A percentile compares a stretch with the other conserved stretches of the same genome.
Conservation (phyloP, 2,113 vertebrate species). For the Caranx melampygus region DNA sequence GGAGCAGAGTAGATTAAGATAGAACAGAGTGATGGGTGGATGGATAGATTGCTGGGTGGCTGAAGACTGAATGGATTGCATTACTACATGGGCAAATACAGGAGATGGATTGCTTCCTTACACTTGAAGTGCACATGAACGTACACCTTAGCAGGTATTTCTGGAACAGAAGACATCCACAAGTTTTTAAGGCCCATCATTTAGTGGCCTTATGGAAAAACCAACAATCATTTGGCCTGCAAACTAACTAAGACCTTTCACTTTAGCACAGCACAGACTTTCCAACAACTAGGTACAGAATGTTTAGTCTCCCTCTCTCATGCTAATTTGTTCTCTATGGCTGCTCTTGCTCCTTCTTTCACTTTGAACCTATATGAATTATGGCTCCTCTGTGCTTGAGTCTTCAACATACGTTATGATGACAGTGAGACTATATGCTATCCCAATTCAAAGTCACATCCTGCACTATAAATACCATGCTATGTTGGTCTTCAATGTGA, state of each 20-base stretch:
- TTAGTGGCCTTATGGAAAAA: slow-evolving; percentile 67
- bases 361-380: slow-evolving; percentile 22
- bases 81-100: slow-evolving; percentile 16
- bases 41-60: slow-evolving; percentile 1
- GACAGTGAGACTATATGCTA: slow-evolving; percentile 6
- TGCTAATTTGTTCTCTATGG: slow-evolving; percentile 30
- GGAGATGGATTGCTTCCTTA: slow-evolving; percentile 22
- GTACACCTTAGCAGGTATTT: slow-evolving; percentile 29
- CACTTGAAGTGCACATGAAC: slow-evolving; percentile 14
- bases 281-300: slow-evolving; percentile 67
- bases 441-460: slow-evolving; percentile 33
- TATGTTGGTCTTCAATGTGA: slow-evolving; percentile 31
- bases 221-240: slow-evolving; percentile 59
- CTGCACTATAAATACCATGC: slow-evolving; percentile 29
- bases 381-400: slow-evolving; percentile 12
- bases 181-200: slow-evolving; percentile 32
- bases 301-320: slow-evolving; percentile 63
- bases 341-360: slow-evolving; percentile 2
- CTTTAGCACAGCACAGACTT: slow-evolving; percentile 66
- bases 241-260: slow-evolving; percentile 69
- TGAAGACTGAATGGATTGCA: slow-evolving; percentile 14
- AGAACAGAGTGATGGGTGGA: slow-evolving; percentile 23
- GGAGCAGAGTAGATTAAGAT: slow-evolving; percentile 32
- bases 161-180: not conserved
- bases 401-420: slow-evolving; percentile 5